Base-by-base conservation (phyloP, 1,140 invertebrate genomes). In the Trichonephila clavipes region DNA sequence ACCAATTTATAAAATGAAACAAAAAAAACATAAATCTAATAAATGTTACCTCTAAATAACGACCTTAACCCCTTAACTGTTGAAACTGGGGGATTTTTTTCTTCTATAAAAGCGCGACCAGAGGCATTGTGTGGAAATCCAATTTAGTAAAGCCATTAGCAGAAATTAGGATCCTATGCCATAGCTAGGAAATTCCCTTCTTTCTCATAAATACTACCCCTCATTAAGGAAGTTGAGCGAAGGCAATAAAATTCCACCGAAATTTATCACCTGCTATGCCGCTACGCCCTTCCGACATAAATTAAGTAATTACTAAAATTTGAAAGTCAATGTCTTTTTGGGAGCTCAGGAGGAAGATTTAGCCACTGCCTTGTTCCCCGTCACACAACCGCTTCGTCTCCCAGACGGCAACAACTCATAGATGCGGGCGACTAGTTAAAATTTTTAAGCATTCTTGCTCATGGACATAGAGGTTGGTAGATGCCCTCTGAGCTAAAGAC, bases 241-340 rank as follows among this genome's bases (percentile, higher is more conserved):
- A 14, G 88, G 88, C 69, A 89, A 72, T 89, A 89, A 89, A 89
- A 89, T 89, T 89, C 86, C 34, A 89, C 40, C 88, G 88, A 89
- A 89, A 89, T 89, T 89, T 89, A 89, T 89, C 88, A 89, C 88
- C 88, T 89, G 88, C 69, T 89, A 12, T 66, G 34, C 19, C 64
- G 24, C 34, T 58, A 72, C 88, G 64, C 88, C 88, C 88, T 72
- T 72, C 64, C 40, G 66, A 89, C 88, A 89, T 89, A 89, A 89
- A 89, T 89, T 89, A 89, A 89, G 88, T 77, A 89, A 89, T 89
- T 89, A 89, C 88, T 51, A 72, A 89, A 89, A 89, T 89, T 72
- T 89, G 88, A 89, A 89, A 89, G 88, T 89, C 88, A 89, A 89
- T 89, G 69, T 66, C 64, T 89, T 89, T 88, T 89, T 89, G 64